Evolutionary conservation across 2,113 vertebrate species (phyloP).

Genomic region (Dicentrarchus labrax): DNA sequence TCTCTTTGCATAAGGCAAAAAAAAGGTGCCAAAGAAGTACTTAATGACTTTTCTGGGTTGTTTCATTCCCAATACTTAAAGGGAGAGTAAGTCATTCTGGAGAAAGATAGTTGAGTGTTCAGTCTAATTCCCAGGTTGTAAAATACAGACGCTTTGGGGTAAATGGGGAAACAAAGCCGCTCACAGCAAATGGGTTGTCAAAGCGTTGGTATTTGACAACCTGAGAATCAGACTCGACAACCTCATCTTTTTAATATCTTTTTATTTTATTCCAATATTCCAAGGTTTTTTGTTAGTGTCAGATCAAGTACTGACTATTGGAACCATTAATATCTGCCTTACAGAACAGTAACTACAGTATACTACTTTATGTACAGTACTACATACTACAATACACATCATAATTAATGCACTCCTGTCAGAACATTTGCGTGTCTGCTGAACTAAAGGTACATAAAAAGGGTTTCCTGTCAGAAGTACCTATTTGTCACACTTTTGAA

Average conservation of each 20-base stretch:
- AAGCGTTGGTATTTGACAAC: no score
- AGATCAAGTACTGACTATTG: not conserved
- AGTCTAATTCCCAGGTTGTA: no score
- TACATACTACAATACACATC: not conserved
- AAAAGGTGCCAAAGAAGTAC: no score
- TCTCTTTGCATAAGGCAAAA: not conserved
- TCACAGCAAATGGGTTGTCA: no score
- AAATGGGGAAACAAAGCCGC: no score
- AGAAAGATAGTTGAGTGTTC: no score
- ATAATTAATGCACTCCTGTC: not conserved
- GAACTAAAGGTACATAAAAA: not conserved
- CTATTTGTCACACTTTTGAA: not conserved
- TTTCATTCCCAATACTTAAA: not conserved
- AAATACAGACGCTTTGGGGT: no score
- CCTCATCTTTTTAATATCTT: not conserved
- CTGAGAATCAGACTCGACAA: no score
- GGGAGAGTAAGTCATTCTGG: no score
- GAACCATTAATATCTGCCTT: not conserved
- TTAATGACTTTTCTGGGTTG: not conserved
- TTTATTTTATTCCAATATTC: not conserved
- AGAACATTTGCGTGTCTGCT: not conserved
- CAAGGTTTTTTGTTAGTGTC: not conserved
- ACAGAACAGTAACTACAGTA: no score
- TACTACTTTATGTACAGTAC: no score
- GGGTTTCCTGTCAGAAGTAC: not conserved